Percentiles rank a stretch among this genome's conserved stretches.
Conservation (phyloP, 2,113 vertebrate species). For the Ciconia maguari region DNA sequence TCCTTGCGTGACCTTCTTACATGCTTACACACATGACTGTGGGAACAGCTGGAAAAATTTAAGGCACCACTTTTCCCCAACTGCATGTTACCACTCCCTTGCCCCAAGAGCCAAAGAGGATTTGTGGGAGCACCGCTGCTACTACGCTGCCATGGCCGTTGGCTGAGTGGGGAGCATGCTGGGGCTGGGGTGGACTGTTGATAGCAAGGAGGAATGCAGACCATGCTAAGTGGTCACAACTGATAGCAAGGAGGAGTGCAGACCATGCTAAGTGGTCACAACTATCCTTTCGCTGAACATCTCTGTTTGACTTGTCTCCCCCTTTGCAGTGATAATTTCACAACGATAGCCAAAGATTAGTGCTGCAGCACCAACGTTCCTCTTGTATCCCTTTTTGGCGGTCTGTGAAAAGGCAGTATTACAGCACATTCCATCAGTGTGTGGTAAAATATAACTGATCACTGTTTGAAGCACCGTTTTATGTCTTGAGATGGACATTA, state of each 20-base stretch:
- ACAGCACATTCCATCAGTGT: background rate
- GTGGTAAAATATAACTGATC: background rate
- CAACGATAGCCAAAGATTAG: background rate
- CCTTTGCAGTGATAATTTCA: background rate
- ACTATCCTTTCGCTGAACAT: background rate
- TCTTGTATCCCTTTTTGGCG: background rate
- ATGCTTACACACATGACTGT: background rate
- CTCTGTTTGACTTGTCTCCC: background rate
- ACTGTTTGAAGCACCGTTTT: background rate
- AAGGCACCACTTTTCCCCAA: background rate
- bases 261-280: background rate
- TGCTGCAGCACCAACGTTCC: background rate
- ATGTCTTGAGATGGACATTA: background rate
- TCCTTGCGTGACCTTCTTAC: background rate
- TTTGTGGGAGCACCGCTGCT: background rate
- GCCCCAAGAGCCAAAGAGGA: background rate
- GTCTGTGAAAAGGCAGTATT: background rate
- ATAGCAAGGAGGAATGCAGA: background rate
- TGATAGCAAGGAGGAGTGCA: background rate
- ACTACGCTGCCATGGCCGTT: accelerated
- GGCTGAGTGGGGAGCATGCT: background rate
- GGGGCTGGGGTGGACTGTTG: background rate
- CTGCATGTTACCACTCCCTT: background rate
- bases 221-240: background rate
- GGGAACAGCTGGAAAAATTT: background rate